Conservation (phyloP, 1,140 invertebrate genomes). For the Chionoecetes opilio region DNA sequence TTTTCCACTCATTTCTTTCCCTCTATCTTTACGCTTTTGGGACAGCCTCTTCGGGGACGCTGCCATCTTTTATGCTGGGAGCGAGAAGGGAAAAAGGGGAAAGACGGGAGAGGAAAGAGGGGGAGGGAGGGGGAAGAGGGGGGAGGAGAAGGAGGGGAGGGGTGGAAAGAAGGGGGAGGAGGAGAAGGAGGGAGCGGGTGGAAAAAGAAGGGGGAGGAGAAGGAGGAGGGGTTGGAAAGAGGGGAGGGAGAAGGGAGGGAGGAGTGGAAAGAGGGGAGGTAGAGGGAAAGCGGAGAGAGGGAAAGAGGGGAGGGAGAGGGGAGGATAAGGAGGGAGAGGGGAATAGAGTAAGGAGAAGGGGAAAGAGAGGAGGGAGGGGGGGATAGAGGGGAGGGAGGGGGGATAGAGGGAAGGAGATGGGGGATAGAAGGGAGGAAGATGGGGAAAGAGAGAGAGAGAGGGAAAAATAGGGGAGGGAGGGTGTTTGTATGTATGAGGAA, state of each 20-base stretch:
- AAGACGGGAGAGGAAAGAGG: neutral
- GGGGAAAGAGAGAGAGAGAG: neutral
- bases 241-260: too few species aligned
- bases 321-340: neutral
- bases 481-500: neutral
- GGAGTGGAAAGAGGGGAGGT: neutral
- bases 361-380: neutral
- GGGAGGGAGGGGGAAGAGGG: neutral
- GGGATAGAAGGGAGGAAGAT: neutral
- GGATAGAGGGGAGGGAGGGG: neutral
- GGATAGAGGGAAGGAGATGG: too few species aligned
- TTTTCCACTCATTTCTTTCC: too few species aligned
- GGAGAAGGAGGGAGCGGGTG: neutral
- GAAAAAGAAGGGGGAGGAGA: too few species aligned
- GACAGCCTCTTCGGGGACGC: too few species aligned
- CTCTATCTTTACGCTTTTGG: too few species aligned
- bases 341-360: neutral
- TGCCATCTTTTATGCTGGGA: too few species aligned
- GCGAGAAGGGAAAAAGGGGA: neutral
- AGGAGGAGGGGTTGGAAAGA: too few species aligned
- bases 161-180: neutral
- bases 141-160: neutral
- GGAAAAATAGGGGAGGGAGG: neutral
- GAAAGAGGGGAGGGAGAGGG: neutral
- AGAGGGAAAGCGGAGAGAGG: neutral